Evolutionary conservation across 2,888 invertebrate genomes (phyloP).

Genomic region (Diarsia dahlii): DNA sequence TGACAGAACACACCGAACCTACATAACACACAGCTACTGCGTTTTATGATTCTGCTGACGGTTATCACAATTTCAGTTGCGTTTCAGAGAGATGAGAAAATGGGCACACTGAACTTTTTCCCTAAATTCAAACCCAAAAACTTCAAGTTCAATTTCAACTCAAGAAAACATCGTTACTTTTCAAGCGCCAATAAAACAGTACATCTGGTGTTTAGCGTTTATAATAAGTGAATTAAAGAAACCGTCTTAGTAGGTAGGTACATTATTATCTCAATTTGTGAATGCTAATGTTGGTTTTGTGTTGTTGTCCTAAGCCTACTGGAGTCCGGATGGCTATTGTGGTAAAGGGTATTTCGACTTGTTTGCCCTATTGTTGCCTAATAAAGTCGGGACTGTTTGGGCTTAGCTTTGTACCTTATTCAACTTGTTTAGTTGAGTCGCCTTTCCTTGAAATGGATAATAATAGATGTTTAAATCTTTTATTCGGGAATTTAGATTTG

Average conservation of each 20-base stretch:
- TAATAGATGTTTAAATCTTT: conserved; percentile 39
- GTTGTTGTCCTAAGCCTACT: conserved; percentile 46
- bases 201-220: conserved; percentile 53
- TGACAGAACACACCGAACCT: background rate
- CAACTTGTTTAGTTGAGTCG: conserved; percentile 43
- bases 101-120: no score
- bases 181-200: conserved; percentile 18
- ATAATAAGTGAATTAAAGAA: conserved; percentile 66
- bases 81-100: background rate
- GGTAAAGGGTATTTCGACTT: conserved; percentile 41
- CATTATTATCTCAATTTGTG: conserved; percentile 66
- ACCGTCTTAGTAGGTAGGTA: conserved; percentile 12
- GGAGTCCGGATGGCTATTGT: conserved; percentile 53
- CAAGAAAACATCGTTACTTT: conserved; percentile 15
- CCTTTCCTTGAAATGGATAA: conserved; percentile 6
- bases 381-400: conserved; percentile 35
- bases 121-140: conserved; percentile 10
- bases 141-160: conserved; percentile 4
- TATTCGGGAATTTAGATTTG: background rate
- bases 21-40: background rate
- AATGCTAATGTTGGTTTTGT: conserved; percentile 61
- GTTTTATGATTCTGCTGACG: background rate
- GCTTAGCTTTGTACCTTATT: conserved; percentile 41
- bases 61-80: background rate
- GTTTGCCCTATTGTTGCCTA: conserved; percentile 52